Conservation (phyloP, 2,113 vertebrate genomes). For the Daboia siamensis region DNA sequence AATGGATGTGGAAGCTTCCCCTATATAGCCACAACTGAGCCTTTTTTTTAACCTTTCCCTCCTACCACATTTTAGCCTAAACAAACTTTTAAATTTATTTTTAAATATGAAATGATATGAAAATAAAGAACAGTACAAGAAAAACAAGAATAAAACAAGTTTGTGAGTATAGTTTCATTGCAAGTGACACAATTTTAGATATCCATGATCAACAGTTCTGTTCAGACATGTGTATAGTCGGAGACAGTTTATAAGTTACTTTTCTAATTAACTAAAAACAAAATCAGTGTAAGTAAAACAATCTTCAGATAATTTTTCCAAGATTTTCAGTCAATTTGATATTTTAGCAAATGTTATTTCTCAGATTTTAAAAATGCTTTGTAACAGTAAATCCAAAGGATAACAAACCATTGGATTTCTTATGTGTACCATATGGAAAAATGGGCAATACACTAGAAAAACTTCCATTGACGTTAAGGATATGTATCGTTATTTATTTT, state of each 20-base stretch:
- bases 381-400: neutral
- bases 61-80: neutral
- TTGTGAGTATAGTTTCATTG: neutral
- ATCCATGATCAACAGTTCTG: neutral
- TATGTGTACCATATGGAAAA: neutral
- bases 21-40: neutral
- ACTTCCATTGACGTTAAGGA: neutral
- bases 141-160: neutral
- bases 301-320: neutral
- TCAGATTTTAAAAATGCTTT: neutral
- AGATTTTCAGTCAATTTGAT: neutral
- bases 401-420: neutral
- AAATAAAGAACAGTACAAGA: neutral
- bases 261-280: neutral
- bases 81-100: neutral
- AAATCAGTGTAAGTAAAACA: neutral
- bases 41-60: neutral
- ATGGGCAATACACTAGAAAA: neutral
- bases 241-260: neutral
- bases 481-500: neutral
- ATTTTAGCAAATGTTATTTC: neutral
- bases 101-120: neutral
- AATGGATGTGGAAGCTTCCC: neutral
- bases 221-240: neutral
- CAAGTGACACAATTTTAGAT: neutral